phyloP scores from a whole-genome alignment of 2,113 vertebrate genomes.

The Raja brachyura region DNA sequence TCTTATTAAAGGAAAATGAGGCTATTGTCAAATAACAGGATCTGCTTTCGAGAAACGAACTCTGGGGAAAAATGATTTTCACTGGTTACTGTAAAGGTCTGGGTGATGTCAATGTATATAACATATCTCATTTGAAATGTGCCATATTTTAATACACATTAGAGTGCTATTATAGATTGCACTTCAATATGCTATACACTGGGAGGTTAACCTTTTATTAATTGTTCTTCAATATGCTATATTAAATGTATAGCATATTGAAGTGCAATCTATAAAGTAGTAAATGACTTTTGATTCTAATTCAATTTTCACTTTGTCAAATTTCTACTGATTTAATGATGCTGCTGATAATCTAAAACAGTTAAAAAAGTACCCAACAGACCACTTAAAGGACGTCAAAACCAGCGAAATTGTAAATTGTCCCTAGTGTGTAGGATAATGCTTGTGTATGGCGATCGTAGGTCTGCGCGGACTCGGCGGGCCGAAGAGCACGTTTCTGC shows the following conservation, averaged over 20 bases:
- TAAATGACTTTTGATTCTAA: neutral
- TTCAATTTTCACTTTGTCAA: neutral
- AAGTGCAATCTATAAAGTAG: no score
- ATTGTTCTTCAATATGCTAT: no score
- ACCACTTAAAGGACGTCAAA: neutral
- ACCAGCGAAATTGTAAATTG: neutral
- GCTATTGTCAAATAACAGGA: neutral
- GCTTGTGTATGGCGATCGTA: no score
- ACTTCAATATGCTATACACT: neutral
- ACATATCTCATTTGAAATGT: neutral
- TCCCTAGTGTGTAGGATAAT: no score
- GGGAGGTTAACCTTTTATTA: neutral
- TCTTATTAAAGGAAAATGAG: neutral
- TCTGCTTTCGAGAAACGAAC: neutral
- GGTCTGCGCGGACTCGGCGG: no score
- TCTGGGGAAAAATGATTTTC: neutral
- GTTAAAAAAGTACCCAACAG: neutral
- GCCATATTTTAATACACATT: neutral
- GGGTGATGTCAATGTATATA: neutral
- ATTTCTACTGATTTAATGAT: neutral
- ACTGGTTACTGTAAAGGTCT: neutral
- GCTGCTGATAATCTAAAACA: neutral
- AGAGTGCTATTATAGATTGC: no score
- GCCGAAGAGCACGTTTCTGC: no score
- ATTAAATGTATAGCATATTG: no score